A percentile compares a stretch with the other conserved stretches of the same genome.
These are phyloP conservation scores for Caerostris darwini DNA, from an alignment of 1,140 invertebrate genomes.

Conservation along the genomic window DNA sequence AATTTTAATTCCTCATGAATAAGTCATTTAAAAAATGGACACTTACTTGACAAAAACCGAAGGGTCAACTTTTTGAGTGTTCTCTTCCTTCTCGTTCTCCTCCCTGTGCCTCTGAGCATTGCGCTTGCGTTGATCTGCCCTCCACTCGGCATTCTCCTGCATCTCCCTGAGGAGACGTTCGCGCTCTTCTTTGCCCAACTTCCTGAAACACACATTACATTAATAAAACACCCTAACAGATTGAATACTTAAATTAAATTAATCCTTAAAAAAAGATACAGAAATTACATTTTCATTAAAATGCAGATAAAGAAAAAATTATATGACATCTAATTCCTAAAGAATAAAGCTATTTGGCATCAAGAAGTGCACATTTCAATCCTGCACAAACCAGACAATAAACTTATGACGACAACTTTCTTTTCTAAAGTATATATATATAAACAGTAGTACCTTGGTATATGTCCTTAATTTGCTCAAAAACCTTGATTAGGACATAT, in stretches of 20 bases:
- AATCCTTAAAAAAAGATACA: not conserved
- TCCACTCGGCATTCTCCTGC: slow-evolving; percentile 89
- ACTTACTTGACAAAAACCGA: slow-evolving; percentile 84
- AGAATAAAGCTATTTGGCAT: too few relatives aligned
- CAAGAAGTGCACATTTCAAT: too few relatives aligned
- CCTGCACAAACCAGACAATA: too few relatives aligned
- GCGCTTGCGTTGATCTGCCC: slow-evolving; percentile 86
- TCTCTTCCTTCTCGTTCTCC: slow-evolving; percentile 86
- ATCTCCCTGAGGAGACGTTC: slow-evolving; percentile 89
- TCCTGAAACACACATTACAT: slow-evolving; percentile 67
- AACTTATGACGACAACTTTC: too few relatives aligned
- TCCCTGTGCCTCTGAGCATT: slow-evolving; percentile 86
- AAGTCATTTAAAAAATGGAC: not conserved
- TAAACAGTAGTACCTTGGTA: too few relatives aligned
- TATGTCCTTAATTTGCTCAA: too few relatives aligned
- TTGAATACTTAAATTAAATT: not conserved
- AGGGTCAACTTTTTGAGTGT: slow-evolving; percentile 80
- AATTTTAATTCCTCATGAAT: too few relatives aligned
- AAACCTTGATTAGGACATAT: too few relatives aligned
- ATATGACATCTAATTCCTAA: too few relatives aligned
- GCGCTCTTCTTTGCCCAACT: slow-evolving; percentile 87
- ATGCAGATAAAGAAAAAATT: not conserved
- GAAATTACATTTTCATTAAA: not conserved
- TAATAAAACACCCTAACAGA: not conserved
- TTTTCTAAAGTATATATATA: too few relatives aligned